phyloP scores from a whole-genome alignment of 2,113 vertebrate species.

The Ovis canadensis region DNA sequence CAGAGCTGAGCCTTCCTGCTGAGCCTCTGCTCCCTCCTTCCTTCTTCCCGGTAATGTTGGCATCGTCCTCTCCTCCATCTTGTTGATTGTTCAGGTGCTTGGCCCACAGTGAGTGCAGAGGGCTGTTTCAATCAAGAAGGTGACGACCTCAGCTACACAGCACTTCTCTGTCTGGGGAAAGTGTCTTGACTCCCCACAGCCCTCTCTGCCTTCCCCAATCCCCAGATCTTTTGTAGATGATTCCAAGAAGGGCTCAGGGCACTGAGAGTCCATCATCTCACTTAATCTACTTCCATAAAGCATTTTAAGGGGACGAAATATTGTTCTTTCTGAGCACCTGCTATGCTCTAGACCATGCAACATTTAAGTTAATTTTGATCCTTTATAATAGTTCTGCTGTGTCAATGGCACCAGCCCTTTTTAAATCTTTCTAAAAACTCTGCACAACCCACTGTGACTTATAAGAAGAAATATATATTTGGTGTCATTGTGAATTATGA shows the following conservation, averaged over 20 bases:
- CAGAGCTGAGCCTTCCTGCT: background rate
- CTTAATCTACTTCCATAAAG: background rate
- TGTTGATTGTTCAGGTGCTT: background rate
- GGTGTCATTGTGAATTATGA: background rate
- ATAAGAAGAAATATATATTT: background rate
- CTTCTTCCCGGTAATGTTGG: no score
- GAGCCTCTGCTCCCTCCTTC: background rate
- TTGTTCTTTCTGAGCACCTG: background rate
- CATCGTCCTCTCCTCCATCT: background rate
- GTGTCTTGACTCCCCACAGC: rapidly evolving
- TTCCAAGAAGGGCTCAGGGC: background rate
- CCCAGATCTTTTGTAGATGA: background rate
- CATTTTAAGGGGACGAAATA: background rate
- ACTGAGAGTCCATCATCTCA: background rate
- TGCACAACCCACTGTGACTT: background rate
- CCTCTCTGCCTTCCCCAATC: background rate
- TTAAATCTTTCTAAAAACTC: background rate
- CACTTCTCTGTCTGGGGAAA: background rate
- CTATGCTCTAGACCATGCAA: background rate
- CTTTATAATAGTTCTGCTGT: background rate
- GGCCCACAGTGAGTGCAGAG: background rate
- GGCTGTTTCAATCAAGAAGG: background rate
- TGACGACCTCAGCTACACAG: background rate
- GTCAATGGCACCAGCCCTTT: background rate
- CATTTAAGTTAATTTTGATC: background rate